A percentile compares a stretch with the other conserved stretches of the same genome.
These are phyloP conservation scores for Drosophila gunungcola DNA, from an alignment of 1,140 invertebrate genomes.

Conservation along the genomic window DNA sequence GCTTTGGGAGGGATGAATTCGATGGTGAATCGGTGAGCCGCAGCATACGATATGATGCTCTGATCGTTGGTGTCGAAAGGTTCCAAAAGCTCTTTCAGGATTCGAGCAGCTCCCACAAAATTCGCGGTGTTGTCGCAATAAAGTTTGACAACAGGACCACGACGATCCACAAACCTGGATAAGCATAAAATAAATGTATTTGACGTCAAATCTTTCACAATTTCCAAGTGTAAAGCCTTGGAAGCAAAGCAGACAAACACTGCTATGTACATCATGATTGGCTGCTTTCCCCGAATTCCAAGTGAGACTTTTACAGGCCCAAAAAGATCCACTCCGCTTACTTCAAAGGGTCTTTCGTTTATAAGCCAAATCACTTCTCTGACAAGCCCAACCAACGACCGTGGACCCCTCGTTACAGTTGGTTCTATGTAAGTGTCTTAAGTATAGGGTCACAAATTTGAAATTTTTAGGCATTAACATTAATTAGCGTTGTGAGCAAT, in stretches of 20 bases:
- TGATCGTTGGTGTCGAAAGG: neutral
- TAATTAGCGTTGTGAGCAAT: no score
- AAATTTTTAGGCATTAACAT: no score
- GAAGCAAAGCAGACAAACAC: conserved; percentile 3
- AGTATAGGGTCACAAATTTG: no score
- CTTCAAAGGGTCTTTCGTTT: no score
- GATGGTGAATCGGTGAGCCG: neutral
- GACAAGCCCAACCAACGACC: no score
- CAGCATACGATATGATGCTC: neutral
- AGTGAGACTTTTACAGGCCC: neutral
- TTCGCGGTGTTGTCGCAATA: conserved; percentile 2
- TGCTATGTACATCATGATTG: neutral
- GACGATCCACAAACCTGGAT: conserved; percentile 1
- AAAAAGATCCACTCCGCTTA: neutral
- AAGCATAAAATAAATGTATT: conserved; percentile 16
- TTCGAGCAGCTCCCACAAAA: neutral
- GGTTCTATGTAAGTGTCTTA: no score
- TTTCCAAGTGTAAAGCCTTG: conserved; percentile 2
- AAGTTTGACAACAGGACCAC: neutral
- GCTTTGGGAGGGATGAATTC: neutral
- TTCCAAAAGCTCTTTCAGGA: neutral
- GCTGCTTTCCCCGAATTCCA: conserved; percentile 1
- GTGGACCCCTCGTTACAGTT: no score
- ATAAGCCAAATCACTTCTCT: no score
- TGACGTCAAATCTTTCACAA: conserved; percentile 4